Evolutionary conservation across 2,797 vertebrate species (phyloP).

Genomic region (Ambastaia sidthimunki): DNA sequence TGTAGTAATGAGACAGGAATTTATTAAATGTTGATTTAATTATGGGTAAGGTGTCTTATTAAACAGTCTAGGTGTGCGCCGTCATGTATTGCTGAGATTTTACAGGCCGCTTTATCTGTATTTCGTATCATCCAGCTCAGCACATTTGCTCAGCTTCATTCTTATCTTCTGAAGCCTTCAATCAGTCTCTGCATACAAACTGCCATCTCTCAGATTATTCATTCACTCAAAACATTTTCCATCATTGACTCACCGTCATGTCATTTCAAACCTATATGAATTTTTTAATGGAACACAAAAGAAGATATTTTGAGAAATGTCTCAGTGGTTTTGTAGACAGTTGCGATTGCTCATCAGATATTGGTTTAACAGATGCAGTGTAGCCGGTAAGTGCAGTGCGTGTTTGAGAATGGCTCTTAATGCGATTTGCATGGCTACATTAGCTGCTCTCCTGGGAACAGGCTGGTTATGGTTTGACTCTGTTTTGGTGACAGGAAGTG

Average conservation of each 20-base stretch:
- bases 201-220: background rate
- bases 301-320: too few relatives aligned
- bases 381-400: background rate
- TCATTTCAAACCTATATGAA: too few relatives aligned
- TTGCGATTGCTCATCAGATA: conserved; percentile 37
- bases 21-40: conserved; percentile 59
- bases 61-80: conserved; percentile 19
- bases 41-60: conserved; percentile 39
- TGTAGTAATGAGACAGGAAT: conserved; percentile 53
- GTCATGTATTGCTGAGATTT: background rate
- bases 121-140: background rate
- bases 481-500: conserved; percentile 54
- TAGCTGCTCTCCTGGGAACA: conserved; percentile 41
- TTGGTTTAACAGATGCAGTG: conserved; percentile 53
- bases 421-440: conserved; percentile 59
- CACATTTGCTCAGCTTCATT: background rate
- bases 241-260: too few relatives aligned
- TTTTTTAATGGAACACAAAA: too few relatives aligned
- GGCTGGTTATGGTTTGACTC: conserved; percentile 26
- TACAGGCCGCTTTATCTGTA: conserved; percentile 14
- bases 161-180: conserved; percentile 7
- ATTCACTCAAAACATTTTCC: too few relatives aligned
- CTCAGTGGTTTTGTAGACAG: too few relatives aligned
- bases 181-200: conserved; percentile 5
- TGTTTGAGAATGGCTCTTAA: conserved; percentile 53